Evolutionary conservation across 2,797 vertebrate species (phyloP), one percentile per base, ranked within the genome.

Genomic region (Spheniscus humboldti): DNA sequence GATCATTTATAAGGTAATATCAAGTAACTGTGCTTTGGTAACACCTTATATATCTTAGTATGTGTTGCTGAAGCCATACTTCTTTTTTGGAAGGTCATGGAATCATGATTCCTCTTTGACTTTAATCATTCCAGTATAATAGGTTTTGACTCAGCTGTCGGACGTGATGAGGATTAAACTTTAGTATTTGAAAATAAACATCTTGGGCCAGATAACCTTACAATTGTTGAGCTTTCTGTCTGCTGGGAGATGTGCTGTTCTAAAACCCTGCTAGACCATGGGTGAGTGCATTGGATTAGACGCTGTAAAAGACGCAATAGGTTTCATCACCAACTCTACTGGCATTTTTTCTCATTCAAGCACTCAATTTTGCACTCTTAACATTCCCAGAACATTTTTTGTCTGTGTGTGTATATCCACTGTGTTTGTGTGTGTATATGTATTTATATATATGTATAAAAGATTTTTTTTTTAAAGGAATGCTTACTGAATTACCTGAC

Each of bases 351-450:
- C 18, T 47, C 19, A 64, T 45, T 59, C 33, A 53, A 35, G 18
- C 33, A 2, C 28, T 35, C 11, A 15, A 20, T 35, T 83, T 71
- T 73, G 41, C 22, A 3, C 27, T 60, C 12, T 50, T 9, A 47
- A 35, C 6, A 2, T 77, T 62, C 27, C 76, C 23, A 22, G 50
- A 55, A 23, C 8, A 3, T 11, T 73, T 39, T 37, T 43, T 37
- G 33, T 41, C 31, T 33, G 1, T 35, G 10, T 41, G 11, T 35
- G 11, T 52, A 7, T 31, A 18, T 27, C 20, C 37, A 12, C 35
- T 24, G 0, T 10, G 1, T n/a, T 5, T 72, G 4, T 8, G 1
- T 47, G 1, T 48, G 2, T 55, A 4, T 28, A 8, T 22, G 3
- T 64, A 28, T 33, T 8, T 35, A 10, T 28, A 24, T 45, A 33